Base-by-base conservation (phyloP, 2,888 invertebrate species). In the Heliconius sara region DNA sequence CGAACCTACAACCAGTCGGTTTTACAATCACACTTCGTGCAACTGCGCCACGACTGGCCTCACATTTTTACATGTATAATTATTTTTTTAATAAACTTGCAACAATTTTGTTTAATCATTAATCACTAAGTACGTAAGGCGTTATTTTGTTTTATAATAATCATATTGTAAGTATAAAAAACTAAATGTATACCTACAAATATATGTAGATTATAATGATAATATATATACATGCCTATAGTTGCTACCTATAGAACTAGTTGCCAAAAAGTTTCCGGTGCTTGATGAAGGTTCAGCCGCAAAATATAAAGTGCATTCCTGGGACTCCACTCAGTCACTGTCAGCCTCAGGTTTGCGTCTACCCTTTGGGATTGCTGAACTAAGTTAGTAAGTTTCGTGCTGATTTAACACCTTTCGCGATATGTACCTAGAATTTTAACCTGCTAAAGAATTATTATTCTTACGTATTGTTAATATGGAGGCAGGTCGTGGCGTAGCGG, bases 301-400 rank as follows among this genome's bases (percentile, higher is more conserved):
- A 75, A 66, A 66, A 25, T 66, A 27, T 75, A 43, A 75, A 66
- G 75, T 75, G 75, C 75, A 75, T 75, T 66, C 65, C 27, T 75
- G 65, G 27, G 43, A 63, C 39, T 65, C 22, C 66, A 75, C 75
- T 75, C 75, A 65, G 30, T 75, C 75, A 75, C 75, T 75, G 75
- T 75, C 75, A 75, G 75, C 47, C 66, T 65, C 75, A 65, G 66
- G 66, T 75, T 47, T 47, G 47, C 65, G 16, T 75, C 65, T 75
- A 75, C 65, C 75, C 75, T 75, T 75, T 75, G 75, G 75, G 75
- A 47, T 66, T 66, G 43, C 75, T 39, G 65, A 75, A 65, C 30
- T 43, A 43, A 66, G 47, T 66, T 47, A 65, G n/a, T 43, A 43
- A 66, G 47, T 66, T 47, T 9, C 27, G 10, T n/a, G 47, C 19